These are phyloP conservation scores for Anastrepha ludens DNA, from an alignment of 1,140 invertebrate species.

Conservation along the genomic window DNA sequence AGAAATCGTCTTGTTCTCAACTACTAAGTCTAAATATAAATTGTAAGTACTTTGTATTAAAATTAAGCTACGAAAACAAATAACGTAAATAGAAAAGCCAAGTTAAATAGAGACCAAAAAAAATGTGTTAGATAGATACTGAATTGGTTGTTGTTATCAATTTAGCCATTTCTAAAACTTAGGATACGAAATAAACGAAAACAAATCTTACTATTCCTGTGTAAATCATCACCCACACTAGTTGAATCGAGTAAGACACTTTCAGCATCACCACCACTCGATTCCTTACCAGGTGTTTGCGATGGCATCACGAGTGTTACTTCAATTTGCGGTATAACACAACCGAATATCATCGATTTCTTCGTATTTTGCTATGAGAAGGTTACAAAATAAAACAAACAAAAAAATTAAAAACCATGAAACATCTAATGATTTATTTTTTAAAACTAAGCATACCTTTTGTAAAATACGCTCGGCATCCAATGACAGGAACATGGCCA, in stretches of 20 bases:
- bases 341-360: slow-evolving; percentile 83
- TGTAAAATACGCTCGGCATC: slow-evolving; percentile 84
- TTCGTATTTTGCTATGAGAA: slow-evolving; percentile 69
- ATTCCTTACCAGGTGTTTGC: slow-evolving; percentile 86
- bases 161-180: slow-evolving; percentile 46
- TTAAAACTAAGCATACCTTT: slow-evolving; percentile 64
- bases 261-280: slow-evolving; percentile 85
- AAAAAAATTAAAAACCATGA: not conserved
- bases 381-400: not conserved
- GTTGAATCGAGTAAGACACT: slow-evolving; percentile 88
- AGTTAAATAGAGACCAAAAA: slow-evolving; percentile 33
- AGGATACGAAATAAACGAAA: slow-evolving; percentile 63
- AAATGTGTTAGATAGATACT: slow-evolving; percentile 36
- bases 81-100: slow-evolving; percentile 9
- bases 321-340: slow-evolving; percentile 88
- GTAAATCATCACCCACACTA: slow-evolving; percentile 84
- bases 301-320: slow-evolving; percentile 91
- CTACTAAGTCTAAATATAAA: too few species aligned
- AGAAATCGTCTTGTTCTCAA: too few species aligned
- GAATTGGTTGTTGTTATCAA: not conserved
- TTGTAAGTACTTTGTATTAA: not conserved
- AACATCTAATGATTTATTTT: not conserved
- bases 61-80: slow-evolving; percentile 4
- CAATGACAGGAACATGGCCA: slow-evolving; percentile 85
- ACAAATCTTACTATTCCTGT: slow-evolving; percentile 74